A percentile compares a stretch with the other conserved stretches of the same genome.
Evolutionary conservation across 2,113 vertebrate genomes (phyloP).

Genomic region (Phoenicopterus ruber): DNA sequence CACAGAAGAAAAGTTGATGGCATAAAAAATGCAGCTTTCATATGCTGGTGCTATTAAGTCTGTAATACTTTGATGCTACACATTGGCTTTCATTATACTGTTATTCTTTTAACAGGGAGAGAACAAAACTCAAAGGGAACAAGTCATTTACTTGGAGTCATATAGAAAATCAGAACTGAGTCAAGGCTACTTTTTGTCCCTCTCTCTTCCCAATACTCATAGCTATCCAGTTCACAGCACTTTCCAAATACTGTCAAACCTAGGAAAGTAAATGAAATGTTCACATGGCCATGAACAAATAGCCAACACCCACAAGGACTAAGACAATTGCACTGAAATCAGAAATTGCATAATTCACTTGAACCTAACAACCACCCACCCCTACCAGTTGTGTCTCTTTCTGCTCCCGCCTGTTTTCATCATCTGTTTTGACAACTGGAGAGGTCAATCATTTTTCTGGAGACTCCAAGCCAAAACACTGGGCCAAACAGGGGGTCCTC

Average conservation of each 20-base stretch:
- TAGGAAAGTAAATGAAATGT: accelerated
- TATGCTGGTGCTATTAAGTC: not conserved
- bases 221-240: not conserved
- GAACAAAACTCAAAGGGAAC: not conserved
- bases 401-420: not conserved
- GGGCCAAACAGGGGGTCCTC: not conserved
- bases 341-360: not conserved
- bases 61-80: not conserved
- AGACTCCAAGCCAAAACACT: not conserved
- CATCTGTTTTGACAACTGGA: not conserved
- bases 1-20: not conserved
- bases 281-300: not conserved
- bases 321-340: not conserved
- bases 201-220: not conserved
- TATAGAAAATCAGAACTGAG: not conserved
- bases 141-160: not conserved
- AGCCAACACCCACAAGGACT: not conserved
- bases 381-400: not conserved
- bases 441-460: not conserved
- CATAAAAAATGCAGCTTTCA: not conserved
- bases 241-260: not conserved
- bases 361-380: not conserved
- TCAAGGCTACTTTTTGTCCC: not conserved
- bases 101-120: not conserved
- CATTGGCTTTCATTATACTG: not conserved